These are phyloP conservation scores for Amblyopsis hoosieri DNA, from an alignment of 2,797 vertebrate species.

Conservation along the genomic window DNA sequence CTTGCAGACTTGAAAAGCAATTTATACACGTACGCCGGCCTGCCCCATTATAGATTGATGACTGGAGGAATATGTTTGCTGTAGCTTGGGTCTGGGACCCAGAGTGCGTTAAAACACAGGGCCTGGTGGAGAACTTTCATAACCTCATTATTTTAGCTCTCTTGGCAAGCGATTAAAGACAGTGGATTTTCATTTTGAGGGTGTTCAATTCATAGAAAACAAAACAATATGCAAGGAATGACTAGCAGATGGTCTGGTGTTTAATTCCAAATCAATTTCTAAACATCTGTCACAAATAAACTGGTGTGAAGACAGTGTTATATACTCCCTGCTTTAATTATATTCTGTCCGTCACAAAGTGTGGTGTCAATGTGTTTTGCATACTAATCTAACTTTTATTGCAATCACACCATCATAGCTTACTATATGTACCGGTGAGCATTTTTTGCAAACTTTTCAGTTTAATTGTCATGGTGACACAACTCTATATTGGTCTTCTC, in stretches of 20 bases:
- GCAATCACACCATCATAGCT: constrained; percentile 6
- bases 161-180: constrained; percentile 75
- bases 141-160: constrained; percentile 67
- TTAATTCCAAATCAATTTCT: constrained; percentile 61
- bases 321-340: constrained; percentile 34
- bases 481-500: too few relatives aligned
- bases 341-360: constrained; percentile 18
- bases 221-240: constrained; percentile 67
- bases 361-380: background rate
- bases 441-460: background rate
- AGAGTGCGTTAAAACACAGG: constrained; percentile 39
- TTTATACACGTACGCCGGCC: constrained; percentile 10
- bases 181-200: constrained; percentile 54
- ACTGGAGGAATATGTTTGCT: constrained; percentile 24
- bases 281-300: constrained; percentile 73
- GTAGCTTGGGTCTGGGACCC: constrained; percentile 34
- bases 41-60: constrained; percentile 33
- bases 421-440: background rate
- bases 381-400: too few relatives aligned
- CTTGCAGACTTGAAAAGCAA: constrained; percentile 36
- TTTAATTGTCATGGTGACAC: too few relatives aligned
- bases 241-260: constrained; percentile 71
- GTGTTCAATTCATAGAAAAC: constrained; percentile 71
- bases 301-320: constrained; percentile 16
- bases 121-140: constrained; percentile 58